Base-by-base conservation (phyloP, 2,888 invertebrate genomes). In the Sarcophaga carnaria region DNA sequence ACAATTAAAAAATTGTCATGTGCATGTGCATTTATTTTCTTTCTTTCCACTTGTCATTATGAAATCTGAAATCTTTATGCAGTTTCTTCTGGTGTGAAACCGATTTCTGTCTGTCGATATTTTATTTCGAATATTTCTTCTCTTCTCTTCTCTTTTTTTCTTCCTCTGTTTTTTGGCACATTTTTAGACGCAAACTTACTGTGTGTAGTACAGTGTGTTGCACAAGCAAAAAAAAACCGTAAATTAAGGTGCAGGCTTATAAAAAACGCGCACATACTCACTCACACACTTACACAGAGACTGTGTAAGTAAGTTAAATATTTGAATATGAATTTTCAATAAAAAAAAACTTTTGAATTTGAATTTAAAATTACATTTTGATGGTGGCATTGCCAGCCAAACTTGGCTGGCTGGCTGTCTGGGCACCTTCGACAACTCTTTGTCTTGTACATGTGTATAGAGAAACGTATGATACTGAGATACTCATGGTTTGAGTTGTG, bases 111-210 rank as follows among this genome's bases (percentile, higher is more conserved):
- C 69, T 12, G 27, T 60, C 20, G 76, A 67, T 67, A 67, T 76
- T 72, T 72, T 60, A 80, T 82, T 79, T 66, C 85, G 82, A 86
- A 83, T 83, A 76, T 69, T 62, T 80, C 27, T 74, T 49, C 74
- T 63, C 67, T 63, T n/a, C 6, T 37, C 37, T 37, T 70, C 25
- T 17, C 10, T 37, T 10, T 37, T 20, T 25, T 54, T 63, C 47
- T 37, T 79, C 60, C 60, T 64, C 37, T 54, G 17, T 69, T 62
- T 25, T 69, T 62, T 25, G 49, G 47, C 8, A 78, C 69, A 78
- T 37, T 37, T 37, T 37, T 37, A 37, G 37, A 37, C 8, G 10
- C 10, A 37, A 37, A 37, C 37, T 37, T 10, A 37, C 37, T 37
- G 8, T 10, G 37, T 37, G 37, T 10, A 37, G 37, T 37, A 10